Evolutionary conservation across 2,888 invertebrate genomes (phyloP).

Genomic region (Hypena proboscidalis): DNA sequence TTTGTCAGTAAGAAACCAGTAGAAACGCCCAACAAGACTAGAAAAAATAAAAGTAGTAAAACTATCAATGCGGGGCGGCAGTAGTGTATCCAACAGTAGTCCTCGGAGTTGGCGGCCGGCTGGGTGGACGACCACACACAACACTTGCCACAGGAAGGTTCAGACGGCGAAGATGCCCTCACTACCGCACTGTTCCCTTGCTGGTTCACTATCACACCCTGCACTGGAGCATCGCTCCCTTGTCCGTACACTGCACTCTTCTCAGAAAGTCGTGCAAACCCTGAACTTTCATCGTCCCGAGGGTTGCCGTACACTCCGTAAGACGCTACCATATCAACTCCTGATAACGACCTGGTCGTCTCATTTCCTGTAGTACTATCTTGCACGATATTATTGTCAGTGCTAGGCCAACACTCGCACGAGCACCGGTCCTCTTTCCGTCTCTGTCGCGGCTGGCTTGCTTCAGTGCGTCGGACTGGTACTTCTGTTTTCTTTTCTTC

Average conservation of each 20-base stretch:
- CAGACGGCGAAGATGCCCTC: conserved; percentile 57
- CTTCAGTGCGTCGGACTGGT: conserved; percentile 68
- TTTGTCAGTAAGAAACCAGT: conserved; percentile 85
- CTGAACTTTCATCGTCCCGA: conserved; percentile 79
- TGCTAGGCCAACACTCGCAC: conserved; percentile 82
- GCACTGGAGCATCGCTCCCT: conserved; percentile 75
- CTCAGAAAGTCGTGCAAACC: conserved; percentile 75
- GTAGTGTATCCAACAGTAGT: conserved; percentile 83
- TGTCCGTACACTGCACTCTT: conserved; percentile 73
- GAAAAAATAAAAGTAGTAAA: conserved; percentile 81
- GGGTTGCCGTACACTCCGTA: conserved; percentile 83
- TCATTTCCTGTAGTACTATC: conserved; percentile 68
- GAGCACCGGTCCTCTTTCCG: conserved; percentile 81
- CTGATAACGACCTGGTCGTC: conserved; percentile 76
- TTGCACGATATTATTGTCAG: conserved; percentile 72
- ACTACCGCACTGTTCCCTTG: conserved; percentile 82
- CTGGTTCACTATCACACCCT: conserved; percentile 82
- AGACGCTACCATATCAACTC: conserved; percentile 82
- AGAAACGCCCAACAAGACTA: conserved; percentile 83
- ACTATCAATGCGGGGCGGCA: conserved; percentile 83
- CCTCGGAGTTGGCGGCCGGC: conserved; percentile 75
- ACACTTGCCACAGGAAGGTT: conserved; percentile 67
- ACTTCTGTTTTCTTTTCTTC: conserved; percentile 77
- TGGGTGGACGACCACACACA: conserved; percentile 66
- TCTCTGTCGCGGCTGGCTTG: conserved; percentile 69